These are phyloP conservation scores for Gobionotothen gibberifrons DNA, from an alignment of 2,797 vertebrate genomes.

Conservation along the genomic window DNA sequence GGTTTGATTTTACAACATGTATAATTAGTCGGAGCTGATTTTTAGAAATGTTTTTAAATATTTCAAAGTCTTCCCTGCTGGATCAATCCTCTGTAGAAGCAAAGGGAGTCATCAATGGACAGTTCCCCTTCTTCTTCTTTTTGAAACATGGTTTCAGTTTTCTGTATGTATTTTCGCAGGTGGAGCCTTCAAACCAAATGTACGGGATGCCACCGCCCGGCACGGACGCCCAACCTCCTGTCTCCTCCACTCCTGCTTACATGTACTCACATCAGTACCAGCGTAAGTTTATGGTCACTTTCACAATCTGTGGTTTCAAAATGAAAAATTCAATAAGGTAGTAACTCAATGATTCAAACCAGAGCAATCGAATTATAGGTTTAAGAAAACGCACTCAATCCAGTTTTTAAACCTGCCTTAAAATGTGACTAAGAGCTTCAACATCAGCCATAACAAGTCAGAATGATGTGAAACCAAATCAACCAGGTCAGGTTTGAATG, in stretches of 20 bases:
- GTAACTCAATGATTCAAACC: too few species aligned
- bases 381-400: background rate
- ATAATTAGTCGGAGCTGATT: too few species aligned
- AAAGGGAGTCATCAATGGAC: too few species aligned
- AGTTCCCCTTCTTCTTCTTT: too few species aligned
- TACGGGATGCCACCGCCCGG: constrained; percentile 84
- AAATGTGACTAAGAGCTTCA: background rate
- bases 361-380: too few species aligned
- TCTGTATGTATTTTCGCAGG: constrained; percentile 70
- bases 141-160: background rate
- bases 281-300: constrained; percentile 84
- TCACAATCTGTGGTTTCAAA: too few species aligned
- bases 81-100: too few species aligned
- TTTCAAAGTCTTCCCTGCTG: too few species aligned
- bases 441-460: background rate
- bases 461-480: background rate
- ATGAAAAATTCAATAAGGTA: too few species aligned
- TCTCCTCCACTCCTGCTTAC: constrained; percentile 78
- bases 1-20: too few species aligned
- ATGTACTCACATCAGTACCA: constrained; percentile 89
- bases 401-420: background rate
- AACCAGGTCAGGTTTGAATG: too few species aligned
- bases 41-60: too few species aligned
- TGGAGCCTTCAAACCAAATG: constrained; percentile 83
- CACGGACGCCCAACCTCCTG: constrained; percentile 60